Base-by-base conservation (phyloP, 2,888 invertebrate genomes). In the Drosophila engyochracea region DNA sequence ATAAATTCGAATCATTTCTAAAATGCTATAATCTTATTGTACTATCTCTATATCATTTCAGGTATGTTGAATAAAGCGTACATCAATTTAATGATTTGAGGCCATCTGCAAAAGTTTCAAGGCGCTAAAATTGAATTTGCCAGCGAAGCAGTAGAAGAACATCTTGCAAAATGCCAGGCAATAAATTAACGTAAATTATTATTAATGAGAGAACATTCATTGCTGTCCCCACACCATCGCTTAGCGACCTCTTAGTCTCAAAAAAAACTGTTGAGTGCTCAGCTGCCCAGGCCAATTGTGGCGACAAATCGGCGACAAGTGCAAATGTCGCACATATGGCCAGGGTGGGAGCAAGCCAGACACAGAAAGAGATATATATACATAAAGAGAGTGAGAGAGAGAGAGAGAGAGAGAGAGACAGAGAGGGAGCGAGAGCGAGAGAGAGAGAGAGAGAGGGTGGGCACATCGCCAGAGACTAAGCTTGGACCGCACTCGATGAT, bases 161-260 rank as follows among this genome's bases (percentile, higher is more conserved):
- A 79, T 61, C 71, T 74, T 51, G 44, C 71, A 69, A 58, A 74
- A 74, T 85, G 80, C 80, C 79, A 71, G 61, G 82, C 85, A 78
- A 88, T 88, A 89, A 88, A 89, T 89, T 89, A 76, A 83, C 79
- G 87, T 82, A 88, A 88, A 89, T 88, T 89, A 88, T 88, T 90
- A 91, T 90, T 85, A 91, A 91, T 89, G 90, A 80, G 75, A 49
- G 79, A 75, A 81, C 88, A 91, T 90, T 78, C 78, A 82, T 90
- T 82, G 81, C 79, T 82, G 86, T 83, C 85, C 39, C 28, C 35
- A 54, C 41, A 30, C 47, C 22, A 47, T 25, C 25, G 47, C 31
- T 39, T 60, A 12, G 9, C 14, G 25, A 16, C 22, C 57, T 22
- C 30, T 41, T 19, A 47, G 25, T 7, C 7, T 37, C 30, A 28